A percentile compares a stretch with the other conserved stretches of the same genome.
These are phyloP conservation scores for Acanthosoma haemorrhoidale DNA, from an alignment of 2,888 invertebrate genomes.

Conservation along the genomic window DNA sequence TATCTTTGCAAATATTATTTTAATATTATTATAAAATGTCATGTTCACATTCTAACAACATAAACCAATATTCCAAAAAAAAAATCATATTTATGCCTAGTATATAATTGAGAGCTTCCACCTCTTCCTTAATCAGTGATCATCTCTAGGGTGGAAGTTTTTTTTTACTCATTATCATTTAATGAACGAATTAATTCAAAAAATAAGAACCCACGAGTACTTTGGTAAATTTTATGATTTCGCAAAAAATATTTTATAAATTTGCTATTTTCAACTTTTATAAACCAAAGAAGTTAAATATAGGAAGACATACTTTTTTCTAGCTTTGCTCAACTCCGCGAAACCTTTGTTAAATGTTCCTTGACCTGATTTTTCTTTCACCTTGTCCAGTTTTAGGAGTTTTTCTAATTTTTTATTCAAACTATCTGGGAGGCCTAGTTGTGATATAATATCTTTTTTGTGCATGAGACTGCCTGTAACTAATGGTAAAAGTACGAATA, in stretches of 20 bases:
- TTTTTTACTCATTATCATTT: no score
- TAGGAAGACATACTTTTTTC: not conserved
- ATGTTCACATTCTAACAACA: no score
- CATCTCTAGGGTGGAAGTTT: no score
- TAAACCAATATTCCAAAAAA: no score
- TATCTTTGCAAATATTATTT: no score
- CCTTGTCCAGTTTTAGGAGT: not conserved
- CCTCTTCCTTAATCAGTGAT: no score
- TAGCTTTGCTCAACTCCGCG: not conserved
- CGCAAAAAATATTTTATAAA: not conserved
- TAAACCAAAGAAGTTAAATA: not conserved
- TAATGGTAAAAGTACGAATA: no score
- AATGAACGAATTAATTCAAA: no score
- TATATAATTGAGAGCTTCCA: no score
- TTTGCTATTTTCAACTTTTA: not conserved
- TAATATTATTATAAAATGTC: no score
- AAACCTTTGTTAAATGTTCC: not conserved
- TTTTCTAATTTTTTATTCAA: not conserved
- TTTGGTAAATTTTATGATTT: not conserved
- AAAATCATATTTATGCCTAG: no score
- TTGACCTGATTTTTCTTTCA: not conserved
- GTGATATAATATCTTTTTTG: not conserved
- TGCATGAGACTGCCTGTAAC: not conserved
- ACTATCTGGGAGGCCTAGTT: not conserved
- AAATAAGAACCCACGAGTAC: not conserved